Base-by-base conservation (phyloP, 2,113 vertebrate genomes). In the Hypanus sabinus region DNA sequence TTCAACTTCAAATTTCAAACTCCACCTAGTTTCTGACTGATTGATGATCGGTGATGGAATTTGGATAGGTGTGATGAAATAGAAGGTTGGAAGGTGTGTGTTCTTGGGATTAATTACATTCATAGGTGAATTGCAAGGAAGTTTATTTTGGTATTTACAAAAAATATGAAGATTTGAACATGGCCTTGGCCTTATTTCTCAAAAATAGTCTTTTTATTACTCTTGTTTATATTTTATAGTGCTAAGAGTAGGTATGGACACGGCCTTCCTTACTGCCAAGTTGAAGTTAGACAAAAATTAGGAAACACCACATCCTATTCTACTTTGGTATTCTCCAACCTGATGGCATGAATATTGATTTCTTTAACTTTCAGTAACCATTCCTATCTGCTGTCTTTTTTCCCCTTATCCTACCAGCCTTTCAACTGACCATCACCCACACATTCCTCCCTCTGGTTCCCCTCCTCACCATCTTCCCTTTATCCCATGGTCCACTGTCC, bases 61-160 rank as follows among this genome's bases (percentile, higher is more conserved):
- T 95, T 96, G 95, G 94, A 95, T 96, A 95, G 95, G 95, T 95
- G 96, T 94, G 94, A 95, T 95, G 95, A 96, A 95, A 96, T 95
- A 96, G 97, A 97, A 95, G 95, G 95, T 95, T 96, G 95, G 95
- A 96, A 95, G 96, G 95, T 95, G 95, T 96, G 96, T 96, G 96
- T 97, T 96, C 96, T 96, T 94, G 95, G 96, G 95, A 95, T 95
- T 97, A 97, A 98, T 98, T 97, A 97, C 96, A 96, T 96, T 97
- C 96, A 95, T 96, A 95, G 94, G 96, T 97, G 97, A 96, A 97
- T 97, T 96, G 97, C 95, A 96, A 97, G 96, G 46, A 95, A 46
- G 96, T 94, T 95, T 95, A 94, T 97, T 97, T 97, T 97, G 97
- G 96, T 95, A 96, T 96, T 96, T 95, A 97, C 97, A 96, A 96